Conservation (phyloP, 2,113 vertebrate genomes). For the Dipodomys spectabilis region DNA sequence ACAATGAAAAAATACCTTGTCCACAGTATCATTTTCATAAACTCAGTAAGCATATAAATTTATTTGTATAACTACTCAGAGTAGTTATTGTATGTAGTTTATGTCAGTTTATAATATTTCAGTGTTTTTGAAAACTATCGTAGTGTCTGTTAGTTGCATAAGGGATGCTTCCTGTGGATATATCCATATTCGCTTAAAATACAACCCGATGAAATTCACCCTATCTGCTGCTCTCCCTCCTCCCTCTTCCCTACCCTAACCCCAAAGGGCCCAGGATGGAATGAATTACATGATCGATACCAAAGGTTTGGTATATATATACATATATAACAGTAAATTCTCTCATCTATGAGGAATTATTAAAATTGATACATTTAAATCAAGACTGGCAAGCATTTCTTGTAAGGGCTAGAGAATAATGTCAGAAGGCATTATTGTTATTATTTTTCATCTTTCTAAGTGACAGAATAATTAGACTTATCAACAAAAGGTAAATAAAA, state of each 20-base stretch:
- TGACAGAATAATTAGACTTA: background rate
- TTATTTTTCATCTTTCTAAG: background rate
- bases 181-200: too few species aligned
- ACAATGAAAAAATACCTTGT: background rate
- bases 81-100: too few species aligned
- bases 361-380: background rate
- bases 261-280: background rate
- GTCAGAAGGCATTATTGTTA: background rate
- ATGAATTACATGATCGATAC: background rate
- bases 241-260: too few species aligned
- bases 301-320: too few species aligned
- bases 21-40: background rate
- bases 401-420: background rate
- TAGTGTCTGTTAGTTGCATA: too few species aligned
- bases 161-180: too few species aligned
- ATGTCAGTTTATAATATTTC: too few species aligned
- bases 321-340: background rate
- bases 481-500: background rate
- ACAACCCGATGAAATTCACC: too few species aligned
- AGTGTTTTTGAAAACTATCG: too few species aligned
- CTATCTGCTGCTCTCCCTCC: too few species aligned
- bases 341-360: background rate
- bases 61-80: background rate
- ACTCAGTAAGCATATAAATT: background rate
- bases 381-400: background rate